Conservation (phyloP, 1,140 invertebrate species). For the Thaumatotibia leucotreta region DNA sequence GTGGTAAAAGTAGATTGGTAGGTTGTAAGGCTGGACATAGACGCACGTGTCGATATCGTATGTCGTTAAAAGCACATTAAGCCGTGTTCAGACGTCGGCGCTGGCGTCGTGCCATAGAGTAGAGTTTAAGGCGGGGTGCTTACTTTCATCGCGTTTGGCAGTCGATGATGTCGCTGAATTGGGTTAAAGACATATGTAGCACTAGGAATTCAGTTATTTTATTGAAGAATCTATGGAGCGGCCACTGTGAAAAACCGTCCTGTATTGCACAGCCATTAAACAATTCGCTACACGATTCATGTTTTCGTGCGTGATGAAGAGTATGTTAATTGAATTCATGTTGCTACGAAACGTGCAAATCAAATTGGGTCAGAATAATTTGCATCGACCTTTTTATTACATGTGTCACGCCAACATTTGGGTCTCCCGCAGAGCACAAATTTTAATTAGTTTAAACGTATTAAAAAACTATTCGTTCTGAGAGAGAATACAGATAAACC, state of each 20-base stretch:
- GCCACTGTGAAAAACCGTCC: no score
- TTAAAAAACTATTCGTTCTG: no score
- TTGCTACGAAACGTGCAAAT: neutral
- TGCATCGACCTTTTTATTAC: no score
- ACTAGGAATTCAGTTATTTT: neutral
- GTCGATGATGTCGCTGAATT: neutral
- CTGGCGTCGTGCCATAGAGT: constrained; percentile 10
- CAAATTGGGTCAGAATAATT: neutral
- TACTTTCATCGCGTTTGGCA: constrained; percentile 11
- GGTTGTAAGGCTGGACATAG: constrained; percentile 6
- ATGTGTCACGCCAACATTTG: neutral
- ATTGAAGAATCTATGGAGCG: no score
- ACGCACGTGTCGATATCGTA: constrained; percentile 43
- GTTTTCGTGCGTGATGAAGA: neutral
- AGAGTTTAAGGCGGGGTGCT: neutral
- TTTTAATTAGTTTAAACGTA: no score
- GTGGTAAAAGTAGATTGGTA: neutral
- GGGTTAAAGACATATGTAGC: neutral
- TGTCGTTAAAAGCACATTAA: constrained; percentile 58
- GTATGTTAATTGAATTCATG: neutral
- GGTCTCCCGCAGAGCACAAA: no score
- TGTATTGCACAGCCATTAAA: no score
- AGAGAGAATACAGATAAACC: no score
- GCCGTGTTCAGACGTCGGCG: constrained; percentile 22
- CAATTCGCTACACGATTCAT: neutral